phyloP scores from a whole-genome alignment of 1,140 invertebrate genomes.

The Drosophila pseudoananassae region DNA sequence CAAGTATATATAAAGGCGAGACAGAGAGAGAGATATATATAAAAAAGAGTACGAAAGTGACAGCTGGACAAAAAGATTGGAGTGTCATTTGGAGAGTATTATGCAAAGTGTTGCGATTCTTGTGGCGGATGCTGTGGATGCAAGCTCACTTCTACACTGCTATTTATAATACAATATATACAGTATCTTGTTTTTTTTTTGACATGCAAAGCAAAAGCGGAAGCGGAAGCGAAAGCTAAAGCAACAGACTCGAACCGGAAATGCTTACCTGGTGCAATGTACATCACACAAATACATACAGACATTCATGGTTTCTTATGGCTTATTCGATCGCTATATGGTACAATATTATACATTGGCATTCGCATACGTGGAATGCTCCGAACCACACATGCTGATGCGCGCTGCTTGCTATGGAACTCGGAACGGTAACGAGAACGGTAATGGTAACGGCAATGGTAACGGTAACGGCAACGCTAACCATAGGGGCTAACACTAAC shows the following conservation, averaged over 20 bases:
- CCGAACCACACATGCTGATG: slow-evolving; percentile 62
- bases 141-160: slow-evolving; percentile 15
- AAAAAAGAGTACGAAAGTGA: slow-evolving; percentile 10
- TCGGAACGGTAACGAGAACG: slow-evolving; percentile 9
- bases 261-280: slow-evolving; percentile 52
- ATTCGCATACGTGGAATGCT: slow-evolving; percentile 15
- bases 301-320: slow-evolving; percentile 17
- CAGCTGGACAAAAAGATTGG: slow-evolving; percentile 30
- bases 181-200: background rate
- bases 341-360: slow-evolving; percentile 15
- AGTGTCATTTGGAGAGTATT: slow-evolving; percentile 19
- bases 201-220: slow-evolving; percentile 24
- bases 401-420: slow-evolving; percentile 72
- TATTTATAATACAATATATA: slow-evolving; percentile 2
- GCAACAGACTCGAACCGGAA: slow-evolving; percentile 28
- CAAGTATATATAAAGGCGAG: background rate
- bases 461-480: slow-evolving; percentile 10
- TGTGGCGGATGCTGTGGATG: slow-evolving; percentile 38
- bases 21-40: slow-evolving; percentile 13
- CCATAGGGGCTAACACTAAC: slow-evolving; percentile 26
- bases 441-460: slow-evolving; percentile 12
- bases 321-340: slow-evolving; percentile 12
- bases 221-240: background rate
- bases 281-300: slow-evolving; percentile 35
- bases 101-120: slow-evolving; percentile 36